phyloP scores from a whole-genome alignment of 64 coral and sea anemone genomes.

The Catalaphyllia jardinei region DNA sequence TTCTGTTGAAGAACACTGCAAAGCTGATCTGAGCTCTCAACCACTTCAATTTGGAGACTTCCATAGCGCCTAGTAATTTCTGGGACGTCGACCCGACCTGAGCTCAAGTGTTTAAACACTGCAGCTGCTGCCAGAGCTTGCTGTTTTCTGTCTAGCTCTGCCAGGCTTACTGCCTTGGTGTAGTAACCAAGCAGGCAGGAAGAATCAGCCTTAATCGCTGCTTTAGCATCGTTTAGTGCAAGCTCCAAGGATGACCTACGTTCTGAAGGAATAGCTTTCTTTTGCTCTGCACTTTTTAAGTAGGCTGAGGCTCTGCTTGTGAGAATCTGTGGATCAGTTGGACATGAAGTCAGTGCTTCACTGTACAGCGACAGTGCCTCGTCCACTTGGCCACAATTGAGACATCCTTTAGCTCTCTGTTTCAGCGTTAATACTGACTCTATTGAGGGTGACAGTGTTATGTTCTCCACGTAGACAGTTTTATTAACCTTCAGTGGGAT shows the following conservation, averaged over 20 bases:
- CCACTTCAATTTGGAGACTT: neutral
- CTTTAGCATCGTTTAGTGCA: neutral
- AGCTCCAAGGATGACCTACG: neutral
- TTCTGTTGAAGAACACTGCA: neutral
- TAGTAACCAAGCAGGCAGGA: neutral
- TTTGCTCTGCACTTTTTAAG: neutral
- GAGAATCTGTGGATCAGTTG: neutral
- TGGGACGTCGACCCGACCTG: neutral
- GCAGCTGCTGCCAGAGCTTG: conserved; percentile 1
- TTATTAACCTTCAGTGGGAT: neutral
- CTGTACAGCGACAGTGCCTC: conserved; percentile 1
- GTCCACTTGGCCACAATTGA: neutral
- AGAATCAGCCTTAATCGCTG: neutral
- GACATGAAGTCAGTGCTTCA: neutral
- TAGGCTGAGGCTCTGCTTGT: conserved; percentile 7
- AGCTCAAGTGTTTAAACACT: conserved; percentile 4
- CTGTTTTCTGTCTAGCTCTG: neutral
- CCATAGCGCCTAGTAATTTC: neutral
- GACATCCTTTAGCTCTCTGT: neutral
- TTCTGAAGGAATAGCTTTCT: neutral
- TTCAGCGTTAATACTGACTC: neutral
- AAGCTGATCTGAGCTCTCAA: neutral
- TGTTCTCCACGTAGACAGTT: conserved; percentile 7
- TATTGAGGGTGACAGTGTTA: neutral
- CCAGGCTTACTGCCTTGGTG: neutral